These are phyloP conservation scores for Bombus huntii DNA, from an alignment of 1,140 invertebrate genomes.

Conservation along the genomic window DNA sequence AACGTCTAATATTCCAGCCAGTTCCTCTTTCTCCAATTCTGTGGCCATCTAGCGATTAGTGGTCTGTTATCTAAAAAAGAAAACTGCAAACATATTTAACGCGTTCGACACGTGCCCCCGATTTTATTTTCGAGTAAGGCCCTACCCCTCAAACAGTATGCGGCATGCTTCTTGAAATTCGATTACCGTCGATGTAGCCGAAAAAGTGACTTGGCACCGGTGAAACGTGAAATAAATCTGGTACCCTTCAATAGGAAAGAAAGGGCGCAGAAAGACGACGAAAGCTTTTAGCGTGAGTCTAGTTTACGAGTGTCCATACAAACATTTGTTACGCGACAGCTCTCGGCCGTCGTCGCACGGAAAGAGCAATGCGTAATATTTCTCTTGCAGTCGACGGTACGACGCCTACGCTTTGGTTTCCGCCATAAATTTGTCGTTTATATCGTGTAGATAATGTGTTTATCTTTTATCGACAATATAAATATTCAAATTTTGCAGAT, in stretches of 20 bases:
- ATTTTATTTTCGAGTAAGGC: no score
- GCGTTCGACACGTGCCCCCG: no score
- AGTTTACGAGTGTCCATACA: constrained; percentile 64
- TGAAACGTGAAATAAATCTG: constrained; percentile 58
- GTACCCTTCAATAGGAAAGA: constrained; percentile 54
- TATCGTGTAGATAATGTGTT: constrained; percentile 68
- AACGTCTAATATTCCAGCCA: constrained; percentile 69
- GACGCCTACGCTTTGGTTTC: constrained; percentile 66
- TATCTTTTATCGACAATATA: constrained; percentile 71
- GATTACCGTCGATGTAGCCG: neutral
- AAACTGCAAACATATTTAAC: no score
- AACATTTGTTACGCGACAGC: constrained; percentile 68
- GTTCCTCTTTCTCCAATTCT: constrained; percentile 22
- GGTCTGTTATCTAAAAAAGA: neutral
- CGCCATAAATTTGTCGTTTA: constrained; percentile 69
- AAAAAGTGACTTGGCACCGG: neutral
- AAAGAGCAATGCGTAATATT: constrained; percentile 70
- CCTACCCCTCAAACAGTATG: no score
- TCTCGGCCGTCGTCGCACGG: constrained; percentile 65
- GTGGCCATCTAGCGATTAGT: constrained; percentile 1
- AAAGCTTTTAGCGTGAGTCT: constrained; percentile 66
- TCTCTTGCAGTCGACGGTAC: constrained; percentile 60
- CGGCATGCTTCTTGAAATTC: neutral
- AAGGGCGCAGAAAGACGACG: constrained; percentile 53
- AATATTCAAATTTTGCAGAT: constrained; percentile 55